Evolutionary conservation across 2,113 vertebrate species (phyloP).

Genomic region (Gnathonemus echidnorhynchus): DNA sequence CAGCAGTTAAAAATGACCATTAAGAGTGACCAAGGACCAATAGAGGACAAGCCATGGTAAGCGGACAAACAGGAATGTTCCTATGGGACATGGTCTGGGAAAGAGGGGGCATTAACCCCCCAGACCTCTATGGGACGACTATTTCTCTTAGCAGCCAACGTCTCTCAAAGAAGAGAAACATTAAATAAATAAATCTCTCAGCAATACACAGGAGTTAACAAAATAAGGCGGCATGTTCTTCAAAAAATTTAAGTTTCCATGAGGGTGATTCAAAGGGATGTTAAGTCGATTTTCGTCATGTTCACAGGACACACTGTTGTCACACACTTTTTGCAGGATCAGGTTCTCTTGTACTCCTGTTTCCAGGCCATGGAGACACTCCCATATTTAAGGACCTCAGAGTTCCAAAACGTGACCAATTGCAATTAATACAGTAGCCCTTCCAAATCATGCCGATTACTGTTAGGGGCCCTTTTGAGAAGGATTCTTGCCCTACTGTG

Average conservation of each 20-base stretch:
- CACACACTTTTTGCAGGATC: background rate
- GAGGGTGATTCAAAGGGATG: background rate
- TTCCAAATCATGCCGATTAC: conserved; percentile 30
- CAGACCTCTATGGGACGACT: background rate
- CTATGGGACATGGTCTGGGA: background rate
- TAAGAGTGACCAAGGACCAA: conserved; percentile 12
- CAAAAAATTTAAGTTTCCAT: background rate
- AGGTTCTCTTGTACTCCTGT: background rate
- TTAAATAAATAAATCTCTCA: background rate
- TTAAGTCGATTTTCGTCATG: background rate
- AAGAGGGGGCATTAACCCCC: conserved; percentile 25
- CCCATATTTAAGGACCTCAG: background rate
- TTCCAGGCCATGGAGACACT: background rate
- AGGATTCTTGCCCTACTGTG: conserved; percentile 38
- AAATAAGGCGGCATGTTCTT: background rate
- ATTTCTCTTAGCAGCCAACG: background rate
- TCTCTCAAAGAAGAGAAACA: background rate
- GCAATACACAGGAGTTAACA: background rate
- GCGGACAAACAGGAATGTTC: background rate
- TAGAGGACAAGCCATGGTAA: conserved; percentile 4
- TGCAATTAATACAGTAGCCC: background rate
- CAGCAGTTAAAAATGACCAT: conserved; percentile 12
- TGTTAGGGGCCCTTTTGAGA: conserved; percentile 7
- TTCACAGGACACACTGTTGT: background rate
- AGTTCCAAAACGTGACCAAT: background rate